Evolutionary conservation across 2,888 invertebrate species (phyloP).

Genomic region (Chloroclystis v-ata): DNA sequence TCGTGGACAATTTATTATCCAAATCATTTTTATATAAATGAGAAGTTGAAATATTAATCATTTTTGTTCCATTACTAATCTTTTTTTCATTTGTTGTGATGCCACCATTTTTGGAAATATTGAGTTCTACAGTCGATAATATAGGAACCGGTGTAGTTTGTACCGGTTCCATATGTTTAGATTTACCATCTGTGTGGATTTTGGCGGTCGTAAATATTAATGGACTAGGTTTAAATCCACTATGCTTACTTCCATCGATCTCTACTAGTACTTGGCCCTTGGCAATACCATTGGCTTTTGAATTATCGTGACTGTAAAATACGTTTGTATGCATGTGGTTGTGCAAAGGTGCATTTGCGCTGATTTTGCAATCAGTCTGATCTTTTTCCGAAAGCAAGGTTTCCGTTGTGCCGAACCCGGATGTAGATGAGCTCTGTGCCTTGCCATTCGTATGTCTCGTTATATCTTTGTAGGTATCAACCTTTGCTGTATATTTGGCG

Average conservation of each 20-base stretch:
- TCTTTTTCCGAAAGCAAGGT: constrained; percentile 32
- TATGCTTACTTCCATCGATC: constrained; percentile 49
- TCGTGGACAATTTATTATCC: constrained; percentile 1
- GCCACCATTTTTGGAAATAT: constrained; percentile 38
- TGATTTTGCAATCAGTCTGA: constrained; percentile 25
- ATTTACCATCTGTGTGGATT: constrained; percentile 61
- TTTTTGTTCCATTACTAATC: constrained; percentile 27
- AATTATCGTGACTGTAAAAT: constrained; percentile 40
- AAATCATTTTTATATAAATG: too few species aligned
- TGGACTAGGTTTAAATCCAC: constrained; percentile 48
- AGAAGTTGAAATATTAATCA: constrained; percentile 26
- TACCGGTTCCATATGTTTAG: constrained; percentile 58
- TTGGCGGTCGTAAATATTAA: constrained; percentile 73
- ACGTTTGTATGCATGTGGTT: constrained; percentile 63
- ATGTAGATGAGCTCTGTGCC: constrained; percentile 30
- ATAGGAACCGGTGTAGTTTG: constrained; percentile 63
- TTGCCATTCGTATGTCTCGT: constrained; percentile 40
- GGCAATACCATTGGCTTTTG: constrained; percentile 34
- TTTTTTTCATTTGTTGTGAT: constrained; percentile 29
- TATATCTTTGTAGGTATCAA: constrained; percentile 51
- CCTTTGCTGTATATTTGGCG: constrained; percentile 69
- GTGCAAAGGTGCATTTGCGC: constrained; percentile 34
- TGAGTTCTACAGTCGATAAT: constrained; percentile 59
- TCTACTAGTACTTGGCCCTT: constrained; percentile 59
- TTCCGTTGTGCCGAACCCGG: constrained; percentile 38